Conservation (phyloP, 2,888 invertebrate genomes). For the Colostygia pectinataria region DNA sequence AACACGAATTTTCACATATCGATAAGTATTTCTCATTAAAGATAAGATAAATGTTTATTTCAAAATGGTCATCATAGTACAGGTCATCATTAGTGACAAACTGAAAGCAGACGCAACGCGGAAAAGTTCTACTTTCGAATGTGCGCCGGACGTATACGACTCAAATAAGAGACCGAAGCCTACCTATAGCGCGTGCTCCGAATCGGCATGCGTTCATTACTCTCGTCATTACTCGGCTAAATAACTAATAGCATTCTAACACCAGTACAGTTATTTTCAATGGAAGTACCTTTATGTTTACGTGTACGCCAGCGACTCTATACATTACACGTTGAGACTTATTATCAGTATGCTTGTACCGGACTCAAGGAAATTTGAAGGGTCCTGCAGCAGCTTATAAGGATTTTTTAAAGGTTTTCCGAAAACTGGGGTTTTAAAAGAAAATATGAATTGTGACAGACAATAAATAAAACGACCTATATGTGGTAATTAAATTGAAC, state of each 20-base stretch:
- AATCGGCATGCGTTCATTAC: conserved; percentile 75
- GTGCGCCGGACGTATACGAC: conserved; percentile 8
- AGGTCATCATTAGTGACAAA: too few species aligned
- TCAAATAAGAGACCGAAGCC: conserved; percentile 21
- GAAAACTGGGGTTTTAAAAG: background rate
- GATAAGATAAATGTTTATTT: too few species aligned
- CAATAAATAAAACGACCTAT: background rate
- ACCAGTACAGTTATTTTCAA: conserved; percentile 53
- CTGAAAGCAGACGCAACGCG: background rate
- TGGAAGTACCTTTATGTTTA: conserved; percentile 26
- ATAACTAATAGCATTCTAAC: conserved; percentile 68
- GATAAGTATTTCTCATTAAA: too few species aligned
- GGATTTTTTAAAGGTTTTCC: conserved; percentile 8
- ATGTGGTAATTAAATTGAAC: conserved; percentile 7
- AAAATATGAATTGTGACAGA: background rate
- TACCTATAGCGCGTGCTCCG: conserved; percentile 57
- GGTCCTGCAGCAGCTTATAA: conserved; percentile 14
- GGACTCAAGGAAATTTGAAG: conserved; percentile 19
- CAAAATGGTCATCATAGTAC: too few species aligned
- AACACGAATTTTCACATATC: too few species aligned
- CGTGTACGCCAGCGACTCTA: conserved; percentile 27
- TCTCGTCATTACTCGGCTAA: conserved; percentile 73
- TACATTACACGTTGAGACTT: conserved; percentile 37
- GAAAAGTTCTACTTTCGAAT: conserved; percentile 11
- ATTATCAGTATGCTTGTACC: conserved; percentile 40